Conservation (phyloP, 1,140 invertebrate genomes). For the Pachyrhynchus sulphureomaculatus region DNA sequence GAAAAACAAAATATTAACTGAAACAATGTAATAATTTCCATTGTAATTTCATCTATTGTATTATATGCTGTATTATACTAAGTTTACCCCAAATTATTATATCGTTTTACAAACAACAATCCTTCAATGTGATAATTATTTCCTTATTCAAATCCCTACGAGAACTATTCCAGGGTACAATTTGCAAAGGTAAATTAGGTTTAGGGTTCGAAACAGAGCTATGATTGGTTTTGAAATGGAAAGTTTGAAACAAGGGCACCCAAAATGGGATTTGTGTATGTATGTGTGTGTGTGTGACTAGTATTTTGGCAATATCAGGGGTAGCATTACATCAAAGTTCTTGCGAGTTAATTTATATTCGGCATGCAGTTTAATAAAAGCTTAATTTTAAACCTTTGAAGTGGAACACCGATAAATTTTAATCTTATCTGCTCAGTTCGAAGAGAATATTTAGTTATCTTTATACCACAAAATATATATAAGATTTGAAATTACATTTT, state of each 20-base stretch:
- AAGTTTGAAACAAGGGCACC: neutral
- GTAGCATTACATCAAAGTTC: slow-evolving; percentile 6
- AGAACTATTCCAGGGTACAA: neutral
- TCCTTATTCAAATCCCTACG: neutral
- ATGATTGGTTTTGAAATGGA: neutral
- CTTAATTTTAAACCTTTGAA: neutral
- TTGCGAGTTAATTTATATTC: slow-evolving; percentile 15
- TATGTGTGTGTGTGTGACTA: neutral
- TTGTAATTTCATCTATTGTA: too few species aligned
- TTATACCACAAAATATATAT: too few species aligned
- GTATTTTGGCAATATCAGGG: neutral
- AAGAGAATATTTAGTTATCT: too few species aligned
- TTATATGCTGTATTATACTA: too few species aligned
- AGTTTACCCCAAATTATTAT: too few species aligned
- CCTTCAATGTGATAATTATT: too few species aligned
- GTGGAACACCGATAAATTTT: too few species aligned
- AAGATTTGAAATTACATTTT: too few species aligned
- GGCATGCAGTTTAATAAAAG: neutral
- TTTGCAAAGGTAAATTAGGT: neutral
- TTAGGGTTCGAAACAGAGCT: neutral
- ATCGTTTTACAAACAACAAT: too few species aligned
- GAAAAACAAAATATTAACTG: too few species aligned
- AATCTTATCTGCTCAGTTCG: too few species aligned
- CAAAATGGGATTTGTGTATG: slow-evolving; percentile 9
- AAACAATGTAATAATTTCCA: too few species aligned